phyloP scores from a whole-genome alignment of 2,797 vertebrate genomes.

The Cossypha polioptera region DNA sequence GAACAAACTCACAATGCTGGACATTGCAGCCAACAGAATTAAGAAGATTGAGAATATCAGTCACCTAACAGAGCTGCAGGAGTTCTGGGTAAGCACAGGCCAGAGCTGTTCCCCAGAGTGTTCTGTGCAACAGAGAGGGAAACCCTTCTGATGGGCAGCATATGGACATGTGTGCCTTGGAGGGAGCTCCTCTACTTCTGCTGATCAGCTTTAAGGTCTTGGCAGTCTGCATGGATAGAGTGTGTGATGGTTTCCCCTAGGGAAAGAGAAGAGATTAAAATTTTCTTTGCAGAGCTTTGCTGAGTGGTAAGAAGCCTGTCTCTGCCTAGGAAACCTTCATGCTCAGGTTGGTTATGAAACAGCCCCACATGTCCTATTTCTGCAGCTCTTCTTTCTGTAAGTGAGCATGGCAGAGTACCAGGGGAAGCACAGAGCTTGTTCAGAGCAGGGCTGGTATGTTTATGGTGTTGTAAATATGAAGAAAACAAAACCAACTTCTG shows the following conservation, averaged over 20 bases:
- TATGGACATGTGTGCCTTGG: accelerated
- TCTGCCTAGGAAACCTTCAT: neutral
- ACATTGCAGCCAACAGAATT: conserved; percentile 94
- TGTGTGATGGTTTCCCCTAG: neutral
- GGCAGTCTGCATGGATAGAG: neutral
- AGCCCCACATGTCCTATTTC: neutral
- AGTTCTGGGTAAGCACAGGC: conserved; percentile 89
- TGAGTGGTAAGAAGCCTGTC: neutral
- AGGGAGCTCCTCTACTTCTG: neutral
- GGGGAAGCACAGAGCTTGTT: neutral
- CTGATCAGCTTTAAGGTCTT: neutral
- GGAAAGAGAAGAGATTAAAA: neutral
- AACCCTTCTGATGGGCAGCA: neutral
- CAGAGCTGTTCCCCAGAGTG: neutral
- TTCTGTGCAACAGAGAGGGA: neutral
- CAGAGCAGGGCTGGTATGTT: neutral
- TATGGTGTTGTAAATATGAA: accelerated
- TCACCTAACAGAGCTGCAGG: conserved; percentile 94
- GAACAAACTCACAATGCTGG: conserved; percentile 98
- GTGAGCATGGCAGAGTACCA: neutral
- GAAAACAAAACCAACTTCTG: neutral
- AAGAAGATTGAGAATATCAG: conserved; percentile 97
- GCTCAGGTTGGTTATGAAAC: neutral
- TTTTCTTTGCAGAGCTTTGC: neutral
- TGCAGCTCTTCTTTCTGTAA: neutral